A percentile compares a stretch with the other conserved stretches of the same genome.
Evolutionary conservation across 2,888 invertebrate genomes (phyloP).

Genomic region (Drosophila anceps): DNA sequence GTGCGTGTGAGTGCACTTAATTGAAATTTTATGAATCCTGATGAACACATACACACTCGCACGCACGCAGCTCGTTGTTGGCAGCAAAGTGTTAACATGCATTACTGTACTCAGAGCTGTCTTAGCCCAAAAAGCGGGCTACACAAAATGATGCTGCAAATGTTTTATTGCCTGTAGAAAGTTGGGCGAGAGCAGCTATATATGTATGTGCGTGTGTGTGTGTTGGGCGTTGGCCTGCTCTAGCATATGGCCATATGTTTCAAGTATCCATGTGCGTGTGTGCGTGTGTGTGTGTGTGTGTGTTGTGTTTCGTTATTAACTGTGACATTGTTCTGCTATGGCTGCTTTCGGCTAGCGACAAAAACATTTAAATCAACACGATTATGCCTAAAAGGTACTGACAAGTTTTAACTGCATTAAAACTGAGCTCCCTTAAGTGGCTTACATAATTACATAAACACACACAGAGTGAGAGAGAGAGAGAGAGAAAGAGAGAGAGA

Average conservation of each 20-base stretch:
- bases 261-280: constrained; percentile 5
- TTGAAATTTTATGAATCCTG: constrained; percentile 25
- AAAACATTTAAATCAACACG: constrained; percentile 71
- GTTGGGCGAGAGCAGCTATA: neutral
- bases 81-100: constrained; percentile 28
- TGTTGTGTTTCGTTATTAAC: constrained; percentile 48
- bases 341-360: constrained; percentile 32
- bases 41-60: neutral
- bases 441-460: constrained; percentile 59
- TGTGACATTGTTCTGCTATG: constrained; percentile 47
- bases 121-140: constrained; percentile 46
- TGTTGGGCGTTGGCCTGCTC: constrained; percentile 45
- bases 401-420: constrained; percentile 75
- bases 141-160: constrained; percentile 43
- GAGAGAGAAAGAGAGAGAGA: constrained; percentile 2
- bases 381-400: constrained; percentile 62
- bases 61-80: neutral
- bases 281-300: constrained; percentile 26
- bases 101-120: constrained; percentile 17
- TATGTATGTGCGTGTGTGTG: constrained; percentile 3
- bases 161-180: constrained; percentile 60
- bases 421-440: constrained; percentile 61
- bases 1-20: constrained; percentile 12
- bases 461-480: constrained; percentile 16
- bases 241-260: constrained; percentile 50